Evolutionary conservation across 2,888 invertebrate species (phyloP), one percentile per base, ranked within the genome.

Genomic region (Agonopterix arenella): DNA sequence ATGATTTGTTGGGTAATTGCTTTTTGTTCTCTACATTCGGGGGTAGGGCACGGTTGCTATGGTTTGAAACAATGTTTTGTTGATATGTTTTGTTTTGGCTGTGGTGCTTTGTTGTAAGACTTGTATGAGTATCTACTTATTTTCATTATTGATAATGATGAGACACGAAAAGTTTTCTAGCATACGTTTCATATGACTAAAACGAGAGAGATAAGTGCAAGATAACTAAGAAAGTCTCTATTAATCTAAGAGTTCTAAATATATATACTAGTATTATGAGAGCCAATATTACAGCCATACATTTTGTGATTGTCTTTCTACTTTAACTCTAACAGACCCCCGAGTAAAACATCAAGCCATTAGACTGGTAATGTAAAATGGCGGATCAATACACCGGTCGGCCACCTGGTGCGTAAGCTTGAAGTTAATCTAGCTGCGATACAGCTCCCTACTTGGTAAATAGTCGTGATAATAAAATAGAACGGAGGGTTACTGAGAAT

Each of bases 1-100:
- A 89, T 89, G 88, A 89, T 88, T 88, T 88, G 88, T 86, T 81
- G 65, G 76, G 84, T 88, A 86, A 88, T 86, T 88, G 84, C 73
- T 82, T 85, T 80, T 80, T 79, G 77, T 83, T 80, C 75, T 76
- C 68, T 61, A 55, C 45, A 52, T 71, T 74, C 70, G 63, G 76
- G 80, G 77, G 69, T 59, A 64, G 70, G 73, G 76, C 64, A 57
- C 64, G 67, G 81, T 84, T 80, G 81, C 78, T 76, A 80, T 71
- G 79, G 59, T 62, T 49, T 13, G 66, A 44, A 49, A 47, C 70
- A 70, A 69, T 78, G 80, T 84, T 84, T 86, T 78, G 82, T 82
- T 82, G 75, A 83, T 40, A 40, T 9, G 3, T 40, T n/a, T 40
- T n/a, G 40, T 40, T 40, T 40, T 40, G 40, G 9, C n/a, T 28